Evolutionary conservation across 2,888 invertebrate species (phyloP).

Genomic region (Meteorus colon): DNA sequence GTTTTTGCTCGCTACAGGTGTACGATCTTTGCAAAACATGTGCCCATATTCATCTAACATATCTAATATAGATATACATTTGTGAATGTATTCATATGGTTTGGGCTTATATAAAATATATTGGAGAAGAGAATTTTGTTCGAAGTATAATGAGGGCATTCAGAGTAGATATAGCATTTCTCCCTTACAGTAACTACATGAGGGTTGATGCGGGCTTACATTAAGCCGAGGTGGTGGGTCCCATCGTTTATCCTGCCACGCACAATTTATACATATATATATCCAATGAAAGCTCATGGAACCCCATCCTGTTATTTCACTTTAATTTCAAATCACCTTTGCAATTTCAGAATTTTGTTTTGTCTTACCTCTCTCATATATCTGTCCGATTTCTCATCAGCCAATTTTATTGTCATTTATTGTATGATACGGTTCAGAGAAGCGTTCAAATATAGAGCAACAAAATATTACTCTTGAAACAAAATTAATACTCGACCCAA

Average conservation of each 20-base stretch:
- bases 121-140: background rate
- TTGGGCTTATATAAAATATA: background rate
- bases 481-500: conserved; percentile 4
- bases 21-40: background rate
- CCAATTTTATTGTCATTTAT: background rate
- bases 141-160: background rate
- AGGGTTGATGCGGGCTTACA: background rate
- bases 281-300: background rate
- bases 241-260: background rate
- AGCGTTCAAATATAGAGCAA: background rate
- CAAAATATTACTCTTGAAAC: background rate
- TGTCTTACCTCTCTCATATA: background rate
- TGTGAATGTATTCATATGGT: background rate
- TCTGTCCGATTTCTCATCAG: background rate
- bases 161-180: background rate
- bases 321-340: conserved; percentile 1
- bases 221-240: background rate
- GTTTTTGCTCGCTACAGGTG: background rate
- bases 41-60: background rate
- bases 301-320: background rate
- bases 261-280: background rate
- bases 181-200: background rate
- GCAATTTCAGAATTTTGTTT: background rate
- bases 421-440: background rate
- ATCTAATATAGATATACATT: background rate